Base-by-base conservation (phyloP, 1,140 invertebrate genomes). In the Trypoxylus dichotomus region DNA sequence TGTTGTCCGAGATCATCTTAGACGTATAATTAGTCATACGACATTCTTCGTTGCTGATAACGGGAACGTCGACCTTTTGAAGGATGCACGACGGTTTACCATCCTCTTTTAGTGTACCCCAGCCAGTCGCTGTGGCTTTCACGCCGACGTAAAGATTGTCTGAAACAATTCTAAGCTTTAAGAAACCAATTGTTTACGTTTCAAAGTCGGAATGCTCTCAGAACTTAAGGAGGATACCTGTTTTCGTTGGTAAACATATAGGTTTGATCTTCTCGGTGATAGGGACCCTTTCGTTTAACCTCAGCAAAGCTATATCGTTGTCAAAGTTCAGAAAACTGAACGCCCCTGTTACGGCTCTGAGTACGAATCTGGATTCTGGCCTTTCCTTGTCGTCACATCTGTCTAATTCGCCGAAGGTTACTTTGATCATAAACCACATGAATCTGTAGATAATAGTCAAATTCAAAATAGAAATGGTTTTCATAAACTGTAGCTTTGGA, bases 381-480 rank as follows among this genome's bases (percentile, higher is more conserved):
- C 89, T 86, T 37, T 83, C 84, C 68, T 90, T 92, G n/a, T 91
- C 89, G 79, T 91, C 90, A 84, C 94, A 95, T n/a, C 93, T 90
- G 84, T 95, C 92, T 83, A 94, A 93, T 83, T 95, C 94, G 0
- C 94, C 94, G 81, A 95, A 93, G 11, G 94, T 94, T 27, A 94
- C 93, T 85, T 94, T 94, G 82, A 95, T 95, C 93, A 95, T 93
- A 85, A 95, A 95, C 94, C 94, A 95, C 92, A 95, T 94, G 83
- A 95, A 95, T 72, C 93, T 94, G 88, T 83, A 91, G 32, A 32
- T 2, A 7, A 32, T 32, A 7, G 32, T 32, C 2, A 32, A 7
- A 32, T 32, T 32, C 32, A 32, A 32, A 32, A 90, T 86, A 79
- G 82, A 86, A 77, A 54, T 21, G 13, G 68, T n/a, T n/a, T n/a